Evolutionary conservation across 2,888 invertebrate species (phyloP), one percentile per base, ranked within the genome.

Genomic region (Elegia similella): DNA sequence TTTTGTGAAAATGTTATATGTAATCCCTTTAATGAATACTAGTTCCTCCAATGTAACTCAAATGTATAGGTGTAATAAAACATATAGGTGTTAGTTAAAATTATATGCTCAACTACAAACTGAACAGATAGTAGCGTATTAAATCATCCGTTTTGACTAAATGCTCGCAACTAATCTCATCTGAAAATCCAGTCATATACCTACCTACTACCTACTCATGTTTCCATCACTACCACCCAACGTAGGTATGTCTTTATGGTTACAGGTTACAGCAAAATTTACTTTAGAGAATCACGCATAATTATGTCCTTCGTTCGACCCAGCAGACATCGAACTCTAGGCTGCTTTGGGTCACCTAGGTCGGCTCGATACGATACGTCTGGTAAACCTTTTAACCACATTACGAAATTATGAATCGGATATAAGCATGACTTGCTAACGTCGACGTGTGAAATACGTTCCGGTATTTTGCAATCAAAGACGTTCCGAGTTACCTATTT

Each of bases 241-340:
- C 32, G 16, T 8, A n/a, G n/a, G n/a, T n/a, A 10, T 34, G 15
- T 54, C 43, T 55, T 55, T 52, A 56, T 54, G 56, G 57, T 44
- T 57, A 16, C 23, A 43, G 56, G 57, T 44, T 57, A 16, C 23
- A 43, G n/a, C 8, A 23, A 16, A 15, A 29, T 34, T 32, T 17
- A 30, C 30, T 46, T 57, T 47, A 42, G 17, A 7, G 42, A 50
- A 34, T 55, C 43, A 23, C 56, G 38, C 54, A 55, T 44, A 42
- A 57, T 52, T 47, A 48, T 53, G 62, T 61, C 62, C 61, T 63
- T 61, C 48, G 52, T 10, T 10, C 63, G 63, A 54, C 59, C 63
- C 56, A 58, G 52, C 61, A 60, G 59, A 46, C 61, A 55, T 61
- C 63, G 63, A 63, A 63, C 63, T 43, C 56, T 13, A 57, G 54